Base-by-base conservation (phyloP, 2,797 vertebrate species). In the Gymnodraco acuticeps region DNA sequence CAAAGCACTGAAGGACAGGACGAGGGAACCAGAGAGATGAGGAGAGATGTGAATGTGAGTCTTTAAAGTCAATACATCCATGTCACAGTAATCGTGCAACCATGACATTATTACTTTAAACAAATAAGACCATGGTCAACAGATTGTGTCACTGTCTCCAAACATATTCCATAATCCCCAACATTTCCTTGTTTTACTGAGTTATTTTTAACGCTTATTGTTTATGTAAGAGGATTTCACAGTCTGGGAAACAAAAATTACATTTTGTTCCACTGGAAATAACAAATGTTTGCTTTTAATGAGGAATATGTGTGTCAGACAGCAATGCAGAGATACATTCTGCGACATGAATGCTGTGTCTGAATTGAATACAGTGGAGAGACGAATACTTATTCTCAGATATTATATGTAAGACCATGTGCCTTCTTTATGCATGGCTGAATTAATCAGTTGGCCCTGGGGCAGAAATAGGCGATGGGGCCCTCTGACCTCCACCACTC, bases 71-170 rank as follows among this genome's bases (percentile, higher is more conserved):
- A 47, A 55, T 42, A n/a, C 43, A 8, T 56, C 43, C 45, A 0
- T 2, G 59, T 56, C 76, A 60, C 38, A 27, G 59, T 45, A 68
- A 59, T 20, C 41, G 12, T 23, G 65, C 58, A 38, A 10, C 48
- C 67, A 15, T 42, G 19, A 51, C 42, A n/a, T 55, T 64, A 72
- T 65, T n/a, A 61, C 50, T 53, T 31, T 43, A 53, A 78, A 75
- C 51, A 43, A 65, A 75, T 2, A 19, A 58, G 55, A 42, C 7
- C 48, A 1, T 1, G 33, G 55, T 65, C 51, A 12, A 10, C 15
- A 27, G 27, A 27, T 5, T 27, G 27, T 27, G 27, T 27, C 27
- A 27, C 27, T 27, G 27, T 27, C 16, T 12, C 8, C 46, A 11
- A 27, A 5, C 31, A 63, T 38, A 10, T 59, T 54, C 52, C 66